A percentile compares a stretch with the other conserved stretches of the same genome.
Conservation (phyloP, 2,797 vertebrate genomes). For the Lacerta agilis region DNA sequence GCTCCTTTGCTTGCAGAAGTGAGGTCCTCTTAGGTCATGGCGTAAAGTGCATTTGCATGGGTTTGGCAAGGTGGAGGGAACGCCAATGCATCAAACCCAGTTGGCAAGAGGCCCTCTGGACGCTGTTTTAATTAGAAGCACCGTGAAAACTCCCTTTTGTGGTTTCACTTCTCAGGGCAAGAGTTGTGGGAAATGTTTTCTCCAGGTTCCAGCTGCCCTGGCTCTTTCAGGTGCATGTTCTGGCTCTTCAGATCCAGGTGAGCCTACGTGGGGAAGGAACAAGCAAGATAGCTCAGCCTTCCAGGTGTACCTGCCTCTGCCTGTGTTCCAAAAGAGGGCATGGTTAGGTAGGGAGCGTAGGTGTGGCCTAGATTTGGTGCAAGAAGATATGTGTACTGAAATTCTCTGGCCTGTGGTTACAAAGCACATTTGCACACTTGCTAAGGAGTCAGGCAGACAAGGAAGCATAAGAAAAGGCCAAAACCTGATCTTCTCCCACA, state of each 20-base stretch:
- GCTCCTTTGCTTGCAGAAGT: slow-evolving; percentile 1
- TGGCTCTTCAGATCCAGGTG: neutral
- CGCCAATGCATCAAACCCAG: neutral
- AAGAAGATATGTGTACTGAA: neutral
- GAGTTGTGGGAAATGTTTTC: neutral
- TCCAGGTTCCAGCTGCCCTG: neutral
- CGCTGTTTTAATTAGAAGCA: neutral
- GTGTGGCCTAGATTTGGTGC: neutral
- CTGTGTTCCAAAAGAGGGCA: neutral
- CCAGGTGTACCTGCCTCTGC: neutral
- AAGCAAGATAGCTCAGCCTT: accelerated
- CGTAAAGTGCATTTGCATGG: neutral
- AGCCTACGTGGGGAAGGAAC: neutral
- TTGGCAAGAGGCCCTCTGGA: neutral
- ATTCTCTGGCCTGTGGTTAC: neutral
- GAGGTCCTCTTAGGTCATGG: slow-evolving; percentile 7
- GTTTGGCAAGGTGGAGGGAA: slow-evolving; percentile 16
- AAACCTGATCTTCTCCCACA: neutral
- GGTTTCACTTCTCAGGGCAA: slow-evolving; percentile 32
- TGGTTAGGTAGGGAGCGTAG: neutral
- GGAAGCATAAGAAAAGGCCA: neutral
- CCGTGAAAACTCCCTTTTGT: neutral
- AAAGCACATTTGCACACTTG: neutral
- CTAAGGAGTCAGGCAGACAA: neutral
- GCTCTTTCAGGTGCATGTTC: neutral